Conservation (phyloP, 2,113 vertebrate genomes). For the Propithecus coquereli region DNA sequence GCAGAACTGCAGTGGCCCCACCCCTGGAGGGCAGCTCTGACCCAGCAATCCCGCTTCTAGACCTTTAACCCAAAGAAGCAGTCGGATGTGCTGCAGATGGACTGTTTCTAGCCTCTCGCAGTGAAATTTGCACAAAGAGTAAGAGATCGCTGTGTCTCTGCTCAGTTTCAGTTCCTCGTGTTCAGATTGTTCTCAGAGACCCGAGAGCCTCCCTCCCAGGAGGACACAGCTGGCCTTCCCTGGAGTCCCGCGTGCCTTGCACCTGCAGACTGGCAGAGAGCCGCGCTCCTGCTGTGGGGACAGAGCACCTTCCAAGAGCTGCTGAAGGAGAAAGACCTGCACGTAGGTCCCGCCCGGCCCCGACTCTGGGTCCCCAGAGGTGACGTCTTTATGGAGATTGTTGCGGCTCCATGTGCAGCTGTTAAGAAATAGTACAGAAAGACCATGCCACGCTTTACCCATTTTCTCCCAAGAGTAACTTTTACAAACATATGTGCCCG, state of each 20-base stretch:
- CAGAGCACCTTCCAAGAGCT: slow-evolving; percentile 81
- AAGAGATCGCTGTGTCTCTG: not conserved
- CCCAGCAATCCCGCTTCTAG: not conserved
- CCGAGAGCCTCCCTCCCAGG: slow-evolving; percentile 56
- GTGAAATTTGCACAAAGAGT: not conserved
- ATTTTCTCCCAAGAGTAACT: not conserved
- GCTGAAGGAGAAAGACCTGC: slow-evolving; percentile 67
- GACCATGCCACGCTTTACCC: not conserved
- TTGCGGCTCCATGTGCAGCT: not conserved
- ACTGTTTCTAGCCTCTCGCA: not conserved
- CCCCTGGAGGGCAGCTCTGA: not conserved
- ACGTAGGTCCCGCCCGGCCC: slow-evolving; percentile 72
- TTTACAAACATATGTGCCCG: too few relatives aligned
- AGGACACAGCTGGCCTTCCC: not conserved
- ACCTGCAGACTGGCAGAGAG: slow-evolving; percentile 73
- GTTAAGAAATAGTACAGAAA: not conserved
- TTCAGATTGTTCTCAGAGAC: slow-evolving; percentile 84
- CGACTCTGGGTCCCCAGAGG: fast-evolving
- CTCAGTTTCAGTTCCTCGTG: slow-evolving; percentile 87
- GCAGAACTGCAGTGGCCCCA: too few relatives aligned
- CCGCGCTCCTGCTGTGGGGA: slow-evolving; percentile 86
- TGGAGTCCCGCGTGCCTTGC: slow-evolving; percentile 72
- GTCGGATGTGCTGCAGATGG: too few relatives aligned
- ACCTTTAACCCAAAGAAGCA: not conserved
- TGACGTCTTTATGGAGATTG: fast-evolving